These are phyloP conservation scores for Tyto alba DNA, from an alignment of 2,113 vertebrate species.

Conservation along the genomic window DNA sequence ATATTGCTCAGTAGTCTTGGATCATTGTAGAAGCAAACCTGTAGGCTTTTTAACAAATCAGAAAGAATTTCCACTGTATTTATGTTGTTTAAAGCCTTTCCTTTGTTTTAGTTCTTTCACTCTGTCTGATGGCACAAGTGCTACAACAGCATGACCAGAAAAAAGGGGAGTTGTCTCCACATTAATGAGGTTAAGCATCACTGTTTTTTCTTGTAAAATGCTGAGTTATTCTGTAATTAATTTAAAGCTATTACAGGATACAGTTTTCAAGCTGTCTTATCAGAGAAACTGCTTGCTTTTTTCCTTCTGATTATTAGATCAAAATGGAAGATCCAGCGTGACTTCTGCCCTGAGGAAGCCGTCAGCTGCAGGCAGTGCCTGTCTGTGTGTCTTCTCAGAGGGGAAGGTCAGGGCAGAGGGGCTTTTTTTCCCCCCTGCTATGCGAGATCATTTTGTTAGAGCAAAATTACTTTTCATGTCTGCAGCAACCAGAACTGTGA, in stretches of 20 bases:
- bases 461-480: background rate
- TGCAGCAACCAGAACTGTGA: background rate
- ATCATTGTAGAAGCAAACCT: background rate
- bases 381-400: background rate
- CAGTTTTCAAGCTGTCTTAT: background rate
- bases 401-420: background rate
- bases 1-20: background rate
- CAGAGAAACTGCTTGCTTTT: background rate
- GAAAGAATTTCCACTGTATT: background rate
- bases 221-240: background rate
- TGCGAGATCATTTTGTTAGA: background rate
- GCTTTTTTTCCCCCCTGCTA: background rate
- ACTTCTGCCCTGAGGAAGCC: background rate
- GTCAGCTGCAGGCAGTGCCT: background rate
- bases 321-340: background rate
- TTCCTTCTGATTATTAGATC: background rate
- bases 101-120: background rate
- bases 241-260: background rate
- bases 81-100: background rate
- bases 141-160: background rate
- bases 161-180: background rate
- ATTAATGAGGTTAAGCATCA: background rate
- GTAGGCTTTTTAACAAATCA: background rate
- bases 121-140: background rate
- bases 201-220: background rate